Conservation (phyloP, 1,140 invertebrate species). For the Subanguina moxae region DNA sequence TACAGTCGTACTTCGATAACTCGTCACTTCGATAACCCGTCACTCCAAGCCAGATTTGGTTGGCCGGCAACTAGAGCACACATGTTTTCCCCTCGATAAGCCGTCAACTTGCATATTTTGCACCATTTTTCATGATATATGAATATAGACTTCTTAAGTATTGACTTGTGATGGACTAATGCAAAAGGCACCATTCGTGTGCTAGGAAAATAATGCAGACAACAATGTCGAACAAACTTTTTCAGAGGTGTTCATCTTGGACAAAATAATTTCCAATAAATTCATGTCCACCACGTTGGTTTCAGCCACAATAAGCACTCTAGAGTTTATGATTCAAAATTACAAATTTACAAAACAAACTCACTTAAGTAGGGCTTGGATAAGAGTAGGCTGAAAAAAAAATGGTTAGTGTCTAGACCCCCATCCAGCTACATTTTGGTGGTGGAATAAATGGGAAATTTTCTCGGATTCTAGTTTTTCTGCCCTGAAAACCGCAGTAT, state of each 20-base stretch:
- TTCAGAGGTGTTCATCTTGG: conserved; percentile 52
- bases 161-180: no score
- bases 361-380: neutral
- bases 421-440: conserved; percentile 9
- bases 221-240: conserved; percentile 44
- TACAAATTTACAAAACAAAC: conserved; percentile 63
- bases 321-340: conserved; percentile 68
- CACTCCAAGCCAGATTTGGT: neutral
- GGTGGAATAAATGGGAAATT: no score
- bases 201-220: no score
- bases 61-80: neutral
- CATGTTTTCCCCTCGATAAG: no score
- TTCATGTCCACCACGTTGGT: conserved; percentile 60
- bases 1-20: no score
- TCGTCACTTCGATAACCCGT: no score
- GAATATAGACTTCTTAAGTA: neutral
- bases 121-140: neutral
- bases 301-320: conserved; percentile 74
- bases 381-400: neutral
- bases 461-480: no score
- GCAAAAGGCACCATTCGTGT: no score
- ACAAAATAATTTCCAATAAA: conserved; percentile 59
- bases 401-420: neutral
- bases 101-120: no score
- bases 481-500: no score